A percentile compares a stretch with the other conserved stretches of the same genome.
These are phyloP conservation scores for Drosophila subquinaria DNA, from an alignment of 2,888 invertebrate species.

Conservation along the genomic window DNA sequence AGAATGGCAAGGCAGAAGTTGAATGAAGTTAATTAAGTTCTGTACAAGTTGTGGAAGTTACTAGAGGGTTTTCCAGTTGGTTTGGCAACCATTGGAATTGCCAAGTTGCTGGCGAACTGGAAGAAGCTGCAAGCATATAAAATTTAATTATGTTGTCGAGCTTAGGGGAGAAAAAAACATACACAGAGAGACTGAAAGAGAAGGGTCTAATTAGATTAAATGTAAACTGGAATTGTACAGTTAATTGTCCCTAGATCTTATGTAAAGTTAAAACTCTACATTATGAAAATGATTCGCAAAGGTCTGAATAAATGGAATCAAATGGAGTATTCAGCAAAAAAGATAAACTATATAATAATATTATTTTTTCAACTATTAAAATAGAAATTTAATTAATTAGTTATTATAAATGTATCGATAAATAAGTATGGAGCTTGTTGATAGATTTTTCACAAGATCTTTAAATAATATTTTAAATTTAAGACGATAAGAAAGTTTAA, in stretches of 20 bases:
- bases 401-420: too few relatives aligned
- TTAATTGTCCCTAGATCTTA: not conserved
- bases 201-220: slow-evolving; percentile 31
- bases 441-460: not conserved
- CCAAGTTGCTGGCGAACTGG: slow-evolving; percentile 1
- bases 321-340: too few relatives aligned
- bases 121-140: slow-evolving; percentile 8
- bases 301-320: not conserved
- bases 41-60: slow-evolving; percentile 31
- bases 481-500: not conserved
- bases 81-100: slow-evolving; percentile 38
- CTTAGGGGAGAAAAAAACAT: not conserved
- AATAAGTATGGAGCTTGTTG: not conserved
- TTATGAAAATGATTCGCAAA: not conserved
- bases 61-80: slow-evolving; percentile 32
- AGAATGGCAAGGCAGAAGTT: slow-evolving; percentile 29
- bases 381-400: too few relatives aligned
- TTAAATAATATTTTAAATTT: not conserved
- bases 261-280: not conserved
- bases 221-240: slow-evolving; percentile 16
- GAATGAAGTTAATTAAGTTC: slow-evolving; percentile 60
- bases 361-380: too few relatives aligned
- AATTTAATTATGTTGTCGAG: slow-evolving; percentile 18
- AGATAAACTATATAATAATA: too few relatives aligned
- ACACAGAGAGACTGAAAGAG: slow-evolving; percentile 1